Conservation (phyloP, 2,888 invertebrate species). For the Agrochola lychnidis region DNA sequence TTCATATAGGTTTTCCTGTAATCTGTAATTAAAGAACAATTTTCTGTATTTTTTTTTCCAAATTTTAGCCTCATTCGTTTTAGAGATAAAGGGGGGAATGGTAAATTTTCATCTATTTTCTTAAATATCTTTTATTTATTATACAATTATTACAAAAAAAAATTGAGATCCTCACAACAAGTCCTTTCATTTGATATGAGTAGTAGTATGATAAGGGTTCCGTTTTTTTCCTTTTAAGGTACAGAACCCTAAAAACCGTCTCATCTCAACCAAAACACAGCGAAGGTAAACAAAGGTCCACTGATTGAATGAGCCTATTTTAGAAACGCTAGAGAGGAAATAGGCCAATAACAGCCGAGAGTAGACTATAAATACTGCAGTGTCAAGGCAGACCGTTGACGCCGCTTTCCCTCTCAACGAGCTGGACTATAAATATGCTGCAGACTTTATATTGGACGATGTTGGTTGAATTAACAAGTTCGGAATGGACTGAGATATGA, state of each 20-base stretch:
- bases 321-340: conserved; percentile 70
- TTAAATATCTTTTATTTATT: too few species aligned
- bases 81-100: too few species aligned
- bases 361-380: conserved; percentile 85
- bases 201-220: too few species aligned
- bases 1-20: too few species aligned
- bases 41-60: too few species aligned
- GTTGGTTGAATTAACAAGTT: conserved; percentile 47
- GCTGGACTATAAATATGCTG: conserved; percentile 72
- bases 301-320: conserved; percentile 67
- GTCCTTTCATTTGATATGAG: too few species aligned
- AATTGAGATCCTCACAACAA: too few species aligned
- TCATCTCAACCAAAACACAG: conserved; percentile 36
- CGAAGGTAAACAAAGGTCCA: conserved; percentile 43
- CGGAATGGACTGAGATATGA: conserved; percentile 30
- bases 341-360: conserved; percentile 79
- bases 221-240: too few species aligned
- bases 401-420: conserved; percentile 60
- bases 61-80: too few species aligned
- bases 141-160: too few species aligned
- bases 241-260: not conserved
- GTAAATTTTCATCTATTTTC: too few species aligned
- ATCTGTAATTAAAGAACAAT: too few species aligned
- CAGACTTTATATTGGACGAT: conserved; percentile 57
- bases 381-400: conserved; percentile 87